Conservation (phyloP, 2,113 vertebrate species). For the Cebus imitator region DNA sequence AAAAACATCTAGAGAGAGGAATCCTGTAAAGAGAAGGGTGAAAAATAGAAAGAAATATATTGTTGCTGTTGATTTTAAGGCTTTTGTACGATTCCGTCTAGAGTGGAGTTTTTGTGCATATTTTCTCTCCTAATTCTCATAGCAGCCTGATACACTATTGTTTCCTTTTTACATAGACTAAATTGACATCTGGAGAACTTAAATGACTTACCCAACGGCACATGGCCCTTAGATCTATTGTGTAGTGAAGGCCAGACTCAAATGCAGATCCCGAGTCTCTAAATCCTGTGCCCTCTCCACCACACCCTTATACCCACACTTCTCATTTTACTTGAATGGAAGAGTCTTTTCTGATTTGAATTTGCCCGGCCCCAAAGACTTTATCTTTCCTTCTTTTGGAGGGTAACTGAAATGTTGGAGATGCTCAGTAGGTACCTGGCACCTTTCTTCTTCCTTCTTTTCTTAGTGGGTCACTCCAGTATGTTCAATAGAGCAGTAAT, state of each 20-base stretch:
- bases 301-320: background rate
- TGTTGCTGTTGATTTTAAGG: background rate
- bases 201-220: background rate
- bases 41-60: background rate
- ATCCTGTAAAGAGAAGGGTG: background rate
- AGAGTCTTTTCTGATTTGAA: constrained; percentile 42
- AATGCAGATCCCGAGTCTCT: background rate
- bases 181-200: background rate
- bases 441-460: background rate
- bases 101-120: background rate
- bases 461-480: background rate
- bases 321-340: background rate
- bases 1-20: background rate
- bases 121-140: background rate
- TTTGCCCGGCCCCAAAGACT: background rate
- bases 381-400: background rate
- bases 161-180: background rate
- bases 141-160: background rate
- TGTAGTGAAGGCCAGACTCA: background rate
- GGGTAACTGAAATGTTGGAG: background rate
- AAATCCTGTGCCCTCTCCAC: background rate
- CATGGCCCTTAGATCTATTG: background rate
- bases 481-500: background rate
- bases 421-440: background rate
- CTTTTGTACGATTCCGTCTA: background rate